phyloP scores from a whole-genome alignment of 2,888 invertebrate genomes.

The Apeira syringaria region DNA sequence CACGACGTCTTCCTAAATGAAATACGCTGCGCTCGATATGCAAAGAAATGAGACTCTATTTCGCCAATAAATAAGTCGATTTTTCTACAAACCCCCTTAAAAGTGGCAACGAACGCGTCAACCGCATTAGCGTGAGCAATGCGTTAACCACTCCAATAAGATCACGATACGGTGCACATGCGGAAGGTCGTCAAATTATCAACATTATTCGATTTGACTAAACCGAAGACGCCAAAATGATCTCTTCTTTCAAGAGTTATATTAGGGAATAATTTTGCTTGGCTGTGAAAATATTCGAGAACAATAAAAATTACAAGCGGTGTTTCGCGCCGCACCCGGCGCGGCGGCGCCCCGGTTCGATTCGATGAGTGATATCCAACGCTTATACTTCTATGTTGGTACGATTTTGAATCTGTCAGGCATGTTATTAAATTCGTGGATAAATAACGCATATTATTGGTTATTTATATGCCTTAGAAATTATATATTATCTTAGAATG shows the following conservation, averaged over 20 bases:
- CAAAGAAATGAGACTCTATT: slow-evolving; percentile 50
- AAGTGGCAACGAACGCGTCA: slow-evolving; percentile 55
- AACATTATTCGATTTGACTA: slow-evolving; percentile 71
- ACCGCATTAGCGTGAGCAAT: slow-evolving; percentile 56
- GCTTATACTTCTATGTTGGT: slow-evolving; percentile 65
- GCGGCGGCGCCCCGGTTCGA: slow-evolving; percentile 58
- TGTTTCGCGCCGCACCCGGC: slow-evolving; percentile 61
- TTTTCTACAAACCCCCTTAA: slow-evolving; percentile 40
- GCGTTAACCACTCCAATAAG: slow-evolving; percentile 65
- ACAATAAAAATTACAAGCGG: slow-evolving; percentile 73
- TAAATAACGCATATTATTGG: slow-evolving; percentile 13
- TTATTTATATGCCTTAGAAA: slow-evolving; percentile 15
- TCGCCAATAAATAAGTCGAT: slow-evolving; percentile 43
- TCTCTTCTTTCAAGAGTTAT: slow-evolving; percentile 51
- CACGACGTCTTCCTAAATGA: slow-evolving; percentile 63
- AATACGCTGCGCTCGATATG: slow-evolving; percentile 43
- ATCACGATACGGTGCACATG: slow-evolving; percentile 70
- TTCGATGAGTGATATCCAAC: slow-evolving; percentile 71
- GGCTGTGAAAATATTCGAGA: slow-evolving; percentile 48
- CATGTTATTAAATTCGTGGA: slow-evolving; percentile 19
- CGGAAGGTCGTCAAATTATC: slow-evolving; percentile 63
- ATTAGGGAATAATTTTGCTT: slow-evolving; percentile 66
- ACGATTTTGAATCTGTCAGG: slow-evolving; percentile 50
- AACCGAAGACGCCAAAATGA: slow-evolving; percentile 51
- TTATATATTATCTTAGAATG: slow-evolving; percentile 7